Evolutionary conservation across 2,113 vertebrate genomes (phyloP), one percentile per base, ranked within the genome.

Genomic region (Jacana jacana): DNA sequence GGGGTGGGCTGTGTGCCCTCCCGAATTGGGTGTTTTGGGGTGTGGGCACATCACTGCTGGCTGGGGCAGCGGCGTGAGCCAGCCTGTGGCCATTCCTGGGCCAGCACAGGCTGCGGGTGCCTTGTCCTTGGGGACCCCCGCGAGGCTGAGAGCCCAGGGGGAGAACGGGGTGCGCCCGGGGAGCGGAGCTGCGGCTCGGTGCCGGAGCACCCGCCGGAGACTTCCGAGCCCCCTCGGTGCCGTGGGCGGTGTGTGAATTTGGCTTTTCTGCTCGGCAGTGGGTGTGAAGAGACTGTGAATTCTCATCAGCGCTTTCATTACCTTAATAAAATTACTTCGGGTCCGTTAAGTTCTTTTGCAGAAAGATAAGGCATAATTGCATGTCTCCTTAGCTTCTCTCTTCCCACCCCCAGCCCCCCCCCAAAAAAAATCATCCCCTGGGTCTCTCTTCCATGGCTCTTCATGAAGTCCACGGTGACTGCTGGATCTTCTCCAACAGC

Each of bases 241-340:
- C 49, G 94, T 93, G 83, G 94, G 95, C 14, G 72, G 89, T 37
- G 69, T 89, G 96, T 37, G 93, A 92, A 94, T 69, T 48, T 40
- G 61, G 77, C 89, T 86, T 77, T 72, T 82, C 85, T 85, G 76
- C 85, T 93, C 15, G 0, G 39, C 4, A 51, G 94, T 72, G 94
- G 89, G 93, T 91, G 91, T 79, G 84, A 93, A 94, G 78, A 89
- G 87, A 37, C 91, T 92, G 33, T 66, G 95, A 95, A 92, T 89
- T 81, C 84, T 84, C 81, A 71, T 42, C 91, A 87, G 80, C 49
- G 25, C 70, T 92, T 93, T 31, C 94, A 91, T 89, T 95, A 69
- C 84, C 91, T 94, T 96, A 95, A 93, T 92, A 85, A 87, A 89
- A 94, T 95, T 48, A 85, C 84, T 85, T 89, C 60, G 35, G 78